Evolutionary conservation across 2,797 vertebrate genomes (phyloP).

Genomic region (Thalassophryne amazonica): DNA sequence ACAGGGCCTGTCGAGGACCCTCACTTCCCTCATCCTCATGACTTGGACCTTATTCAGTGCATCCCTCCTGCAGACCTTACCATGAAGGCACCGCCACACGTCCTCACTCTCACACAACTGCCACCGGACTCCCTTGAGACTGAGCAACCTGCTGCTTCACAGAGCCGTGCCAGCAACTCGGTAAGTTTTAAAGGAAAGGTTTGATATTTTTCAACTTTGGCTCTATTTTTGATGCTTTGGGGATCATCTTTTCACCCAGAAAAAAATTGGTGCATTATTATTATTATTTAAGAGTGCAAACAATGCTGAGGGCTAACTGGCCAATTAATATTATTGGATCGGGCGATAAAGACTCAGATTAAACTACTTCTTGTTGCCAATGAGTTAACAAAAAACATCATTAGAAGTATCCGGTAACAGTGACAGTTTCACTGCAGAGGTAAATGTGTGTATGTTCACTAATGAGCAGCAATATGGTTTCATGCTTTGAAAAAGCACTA

Average conservation of each 20-base stretch:
- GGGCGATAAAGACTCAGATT: no score
- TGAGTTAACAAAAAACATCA: no score
- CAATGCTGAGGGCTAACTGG: no score
- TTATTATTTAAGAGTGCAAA: no score
- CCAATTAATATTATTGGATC: no score
- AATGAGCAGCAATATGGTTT: no score
- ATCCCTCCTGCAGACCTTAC: slow-evolving; percentile 85
- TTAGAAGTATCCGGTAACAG: no score
- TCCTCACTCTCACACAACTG: slow-evolving; percentile 91
- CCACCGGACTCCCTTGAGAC: slow-evolving; percentile 93
- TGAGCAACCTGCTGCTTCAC: slow-evolving; percentile 75
- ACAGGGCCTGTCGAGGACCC: slow-evolving; percentile 83
- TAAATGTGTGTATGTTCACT: no score
- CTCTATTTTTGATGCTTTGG: background rate
- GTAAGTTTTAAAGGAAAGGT: slow-evolving; percentile 60
- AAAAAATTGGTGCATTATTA: no score
- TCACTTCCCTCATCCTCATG: slow-evolving; percentile 84
- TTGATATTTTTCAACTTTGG: background rate
- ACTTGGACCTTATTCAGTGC: slow-evolving; percentile 93
- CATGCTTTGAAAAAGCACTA: no score
- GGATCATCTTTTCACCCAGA: background rate
- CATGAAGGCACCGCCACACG: slow-evolving; percentile 92
- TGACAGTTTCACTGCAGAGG: no score
- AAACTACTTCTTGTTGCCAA: no score
- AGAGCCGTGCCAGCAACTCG: slow-evolving; percentile 79